A percentile compares a stretch with the other conserved stretches of the same genome.
Conservation (phyloP, 2,113 vertebrate genomes). For the Procavia capensis region DNA sequence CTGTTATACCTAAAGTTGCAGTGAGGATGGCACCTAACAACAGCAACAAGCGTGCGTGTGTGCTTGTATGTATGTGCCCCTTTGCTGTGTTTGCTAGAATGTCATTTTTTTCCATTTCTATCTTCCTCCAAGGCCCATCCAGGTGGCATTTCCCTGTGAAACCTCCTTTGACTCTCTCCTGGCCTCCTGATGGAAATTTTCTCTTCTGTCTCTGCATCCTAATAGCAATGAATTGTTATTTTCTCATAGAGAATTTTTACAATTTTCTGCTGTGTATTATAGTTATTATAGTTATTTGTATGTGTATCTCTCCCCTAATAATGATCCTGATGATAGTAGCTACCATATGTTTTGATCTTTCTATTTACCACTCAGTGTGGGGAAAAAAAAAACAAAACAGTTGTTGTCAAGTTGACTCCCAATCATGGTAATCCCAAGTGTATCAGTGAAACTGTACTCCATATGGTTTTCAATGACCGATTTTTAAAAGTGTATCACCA, state of each 20-base stretch:
- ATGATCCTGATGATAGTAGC: background rate
- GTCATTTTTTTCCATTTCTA: background rate
- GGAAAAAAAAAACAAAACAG: background rate
- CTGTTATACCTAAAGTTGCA: background rate
- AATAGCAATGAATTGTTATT: background rate
- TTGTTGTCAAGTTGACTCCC: background rate
- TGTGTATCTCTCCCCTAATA: background rate
- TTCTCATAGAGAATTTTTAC: background rate
- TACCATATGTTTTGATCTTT: background rate
- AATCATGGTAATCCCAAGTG: background rate
- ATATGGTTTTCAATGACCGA: background rate
- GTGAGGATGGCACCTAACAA: background rate
- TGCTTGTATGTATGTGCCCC: background rate
- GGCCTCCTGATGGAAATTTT: background rate
- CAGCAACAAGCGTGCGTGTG: background rate
- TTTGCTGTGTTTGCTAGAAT: background rate
- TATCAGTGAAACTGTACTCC: background rate
- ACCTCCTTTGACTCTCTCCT: background rate
- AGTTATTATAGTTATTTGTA: background rate
- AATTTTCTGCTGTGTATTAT: background rate
- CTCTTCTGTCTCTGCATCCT: constrained; percentile 3
- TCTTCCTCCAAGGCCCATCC: background rate
- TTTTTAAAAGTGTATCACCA: background rate
- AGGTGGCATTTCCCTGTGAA: background rate
- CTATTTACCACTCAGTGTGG: background rate